Evolutionary conservation across 2,888 invertebrate species (phyloP).

Genomic region (Mimachlamys varia): DNA sequence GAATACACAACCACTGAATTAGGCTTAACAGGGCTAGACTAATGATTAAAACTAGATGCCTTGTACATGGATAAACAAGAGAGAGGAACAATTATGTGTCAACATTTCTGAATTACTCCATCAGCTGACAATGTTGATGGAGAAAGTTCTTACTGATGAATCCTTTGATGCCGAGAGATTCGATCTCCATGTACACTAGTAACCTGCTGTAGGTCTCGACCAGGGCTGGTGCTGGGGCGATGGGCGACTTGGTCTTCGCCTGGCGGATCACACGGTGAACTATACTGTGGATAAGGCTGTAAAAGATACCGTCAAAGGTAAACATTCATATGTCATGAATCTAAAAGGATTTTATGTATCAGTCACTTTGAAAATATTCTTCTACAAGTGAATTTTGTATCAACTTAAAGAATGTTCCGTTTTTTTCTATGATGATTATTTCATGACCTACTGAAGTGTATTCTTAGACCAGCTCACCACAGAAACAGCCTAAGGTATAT

Average conservation of each 20-base stretch:
- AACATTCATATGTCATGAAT: not conserved
- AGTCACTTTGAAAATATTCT: too few relatives aligned
- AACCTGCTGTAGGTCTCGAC: conserved; percentile 97
- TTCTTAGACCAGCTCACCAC: too few relatives aligned
- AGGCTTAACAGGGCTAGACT: too few relatives aligned
- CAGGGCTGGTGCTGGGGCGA: conserved; percentile 93
- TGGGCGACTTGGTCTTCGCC: conserved; percentile 91
- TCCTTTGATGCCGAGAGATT: conserved; percentile 97
- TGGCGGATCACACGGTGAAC: conserved; percentile 93
- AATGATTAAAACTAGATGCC: not conserved
- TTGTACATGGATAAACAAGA: not conserved
- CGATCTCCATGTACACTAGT: conserved; percentile 97
- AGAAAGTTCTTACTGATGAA: conserved; percentile 89
- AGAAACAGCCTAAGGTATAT: too few relatives aligned
- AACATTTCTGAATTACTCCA: too few relatives aligned
- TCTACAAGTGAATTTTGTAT: too few relatives aligned
- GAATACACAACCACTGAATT: too few relatives aligned
- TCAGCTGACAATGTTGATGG: too few relatives aligned
- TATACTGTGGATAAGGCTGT: conserved; percentile 87
- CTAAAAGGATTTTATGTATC: too few relatives aligned
- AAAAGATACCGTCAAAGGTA: conserved; percentile 53
- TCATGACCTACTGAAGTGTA: too few relatives aligned
- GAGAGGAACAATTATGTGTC: not conserved
- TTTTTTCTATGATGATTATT: too few relatives aligned
- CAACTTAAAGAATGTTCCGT: too few relatives aligned